Percentiles rank a stretch among this genome's conserved stretches.
Evolutionary conservation across 2,113 vertebrate species (phyloP).

Genomic region (Lophochroa leadbeateri): DNA sequence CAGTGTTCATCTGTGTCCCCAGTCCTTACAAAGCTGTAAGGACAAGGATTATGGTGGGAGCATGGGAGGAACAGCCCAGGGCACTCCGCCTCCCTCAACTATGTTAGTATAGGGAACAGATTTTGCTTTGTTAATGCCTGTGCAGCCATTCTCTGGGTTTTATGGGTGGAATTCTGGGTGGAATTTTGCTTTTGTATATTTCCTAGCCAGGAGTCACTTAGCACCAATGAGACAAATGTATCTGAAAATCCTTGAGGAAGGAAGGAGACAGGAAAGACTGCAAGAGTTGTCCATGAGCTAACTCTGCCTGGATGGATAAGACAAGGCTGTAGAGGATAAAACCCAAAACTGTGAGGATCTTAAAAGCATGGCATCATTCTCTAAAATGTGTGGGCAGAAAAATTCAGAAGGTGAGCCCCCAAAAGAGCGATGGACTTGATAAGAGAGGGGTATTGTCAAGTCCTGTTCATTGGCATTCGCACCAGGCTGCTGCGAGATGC

Average conservation of each 20-base stretch:
- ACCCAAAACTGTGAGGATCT: not conserved
- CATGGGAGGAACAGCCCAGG: fast-evolving
- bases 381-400: not conserved
- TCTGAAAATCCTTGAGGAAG: constrained; percentile 31
- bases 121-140: not conserved
- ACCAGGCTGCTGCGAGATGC: not conserved
- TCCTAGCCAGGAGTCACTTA: not conserved
- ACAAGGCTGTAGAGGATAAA: not conserved
- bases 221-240: not conserved
- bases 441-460: not conserved
- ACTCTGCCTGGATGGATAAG: not conserved
- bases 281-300: not conserved
- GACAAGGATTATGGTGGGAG: not conserved
- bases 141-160: fast-evolving
- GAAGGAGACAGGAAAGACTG: not conserved
- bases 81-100: fast-evolving
- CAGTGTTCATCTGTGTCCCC: not conserved
- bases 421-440: not conserved
- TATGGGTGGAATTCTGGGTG: fast-evolving
- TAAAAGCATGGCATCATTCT: not conserved
- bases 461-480: not conserved
- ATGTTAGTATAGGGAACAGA: fast-evolving
- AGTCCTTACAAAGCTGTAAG: fast-evolving
- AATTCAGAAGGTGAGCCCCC: not conserved
- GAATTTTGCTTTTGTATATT: not conserved